phyloP scores from a whole-genome alignment of 2,888 invertebrate species.

The Pyrgus malvae region DNA sequence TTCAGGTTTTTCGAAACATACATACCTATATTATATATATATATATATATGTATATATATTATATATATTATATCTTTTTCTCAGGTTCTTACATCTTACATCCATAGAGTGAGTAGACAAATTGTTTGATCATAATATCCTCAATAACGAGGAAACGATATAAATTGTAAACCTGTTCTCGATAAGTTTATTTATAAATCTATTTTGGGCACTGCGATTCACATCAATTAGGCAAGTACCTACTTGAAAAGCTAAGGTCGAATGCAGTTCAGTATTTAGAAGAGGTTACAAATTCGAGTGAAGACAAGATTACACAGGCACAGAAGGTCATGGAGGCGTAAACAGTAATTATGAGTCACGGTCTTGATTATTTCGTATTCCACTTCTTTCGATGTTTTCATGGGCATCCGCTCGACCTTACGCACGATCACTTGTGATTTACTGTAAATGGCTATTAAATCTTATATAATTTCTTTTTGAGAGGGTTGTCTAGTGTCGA shows the following conservation, averaged over 20 bases:
- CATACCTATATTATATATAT: too few species aligned
- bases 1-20: too few species aligned
- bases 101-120: too few species aligned
- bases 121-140: too few species aligned
- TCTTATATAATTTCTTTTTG: too few species aligned
- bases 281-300: conserved; percentile 25
- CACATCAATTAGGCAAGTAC: not conserved
- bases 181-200: too few species aligned
- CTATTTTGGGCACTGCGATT: not conserved
- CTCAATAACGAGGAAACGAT: too few species aligned
- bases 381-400: conserved; percentile 13
- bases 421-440: conserved; percentile 10
- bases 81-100: too few species aligned
- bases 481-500: too few species aligned
- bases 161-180: too few species aligned
- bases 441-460: not conserved
- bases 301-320: conserved; percentile 24
- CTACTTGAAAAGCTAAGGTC: conserved; percentile 4
- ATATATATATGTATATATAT: too few species aligned
- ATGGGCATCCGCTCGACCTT: conserved; percentile 1
- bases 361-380: conserved; percentile 23
- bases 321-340: conserved; percentile 49
- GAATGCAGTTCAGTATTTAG: conserved; percentile 12
- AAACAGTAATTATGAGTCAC: conserved; percentile 46
- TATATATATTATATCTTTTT: too few species aligned